These are phyloP conservation scores for Callyntrura guangdongensis DNA, from an alignment of 2,888 invertebrate genomes.

Conservation along the genomic window DNA sequence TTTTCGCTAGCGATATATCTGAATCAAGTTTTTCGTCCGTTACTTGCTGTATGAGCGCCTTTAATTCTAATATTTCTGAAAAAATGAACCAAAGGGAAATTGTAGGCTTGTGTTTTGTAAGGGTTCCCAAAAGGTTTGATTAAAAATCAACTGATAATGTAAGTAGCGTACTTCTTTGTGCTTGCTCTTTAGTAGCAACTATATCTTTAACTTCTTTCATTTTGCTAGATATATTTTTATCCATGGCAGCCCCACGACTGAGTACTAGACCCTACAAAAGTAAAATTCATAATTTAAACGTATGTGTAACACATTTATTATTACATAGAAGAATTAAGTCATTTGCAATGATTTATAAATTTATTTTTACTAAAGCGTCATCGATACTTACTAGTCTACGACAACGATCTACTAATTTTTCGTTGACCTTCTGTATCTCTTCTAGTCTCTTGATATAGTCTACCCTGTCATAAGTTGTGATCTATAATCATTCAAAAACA, in stretches of 20 bases:
- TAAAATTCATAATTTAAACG: not conserved
- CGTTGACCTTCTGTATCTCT: conserved; percentile 74
- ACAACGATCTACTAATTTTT: conserved; percentile 69
- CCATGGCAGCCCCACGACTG: conserved; percentile 53
- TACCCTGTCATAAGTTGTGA: conserved; percentile 41
- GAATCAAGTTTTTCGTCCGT: conserved; percentile 58
- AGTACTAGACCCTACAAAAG: conserved; percentile 66
- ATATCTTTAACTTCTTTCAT: conserved; percentile 75
- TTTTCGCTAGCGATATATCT: conserved; percentile 71
- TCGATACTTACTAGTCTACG: conserved; percentile 53
- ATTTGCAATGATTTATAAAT: no score
- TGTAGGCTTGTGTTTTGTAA: no score
- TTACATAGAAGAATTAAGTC: no score
- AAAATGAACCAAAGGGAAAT: no score
- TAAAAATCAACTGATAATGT: not conserved
- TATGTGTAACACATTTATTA: not conserved
- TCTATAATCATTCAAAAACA: conserved; percentile 7
- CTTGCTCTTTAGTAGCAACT: conserved; percentile 68
- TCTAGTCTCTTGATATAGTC: conserved; percentile 70
- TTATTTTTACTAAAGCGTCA: not conserved
- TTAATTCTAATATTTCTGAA: conserved; percentile 74
- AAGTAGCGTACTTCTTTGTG: conserved; percentile 64
- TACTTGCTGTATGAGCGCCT: conserved; percentile 64
- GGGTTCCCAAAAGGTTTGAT: not conserved
- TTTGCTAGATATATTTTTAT: conserved; percentile 74